Percentiles rank a stretch among this genome's conserved stretches.
phyloP scores from a whole-genome alignment of 1,140 invertebrate genomes.

The Cydia fagiglandana region DNA sequence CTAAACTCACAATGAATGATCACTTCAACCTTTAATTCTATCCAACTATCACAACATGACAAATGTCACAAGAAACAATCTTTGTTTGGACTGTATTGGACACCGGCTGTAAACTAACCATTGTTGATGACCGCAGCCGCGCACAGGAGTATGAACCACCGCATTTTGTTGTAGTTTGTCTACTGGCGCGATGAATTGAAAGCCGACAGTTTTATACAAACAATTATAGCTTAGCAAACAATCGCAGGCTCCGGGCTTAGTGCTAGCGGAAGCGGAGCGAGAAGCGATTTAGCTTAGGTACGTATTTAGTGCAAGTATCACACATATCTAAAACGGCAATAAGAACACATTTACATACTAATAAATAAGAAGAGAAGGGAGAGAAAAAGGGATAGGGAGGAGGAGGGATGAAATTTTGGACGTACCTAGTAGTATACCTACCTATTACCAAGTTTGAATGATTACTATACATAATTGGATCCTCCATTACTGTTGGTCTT shows the following conservation, averaged over 20 bases:
- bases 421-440: too few species aligned
- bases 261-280: neutral
- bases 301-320: neutral
- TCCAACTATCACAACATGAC: too few species aligned
- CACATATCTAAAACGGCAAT: too few species aligned
- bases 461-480: too few species aligned
- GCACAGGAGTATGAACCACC: constrained; percentile 12
- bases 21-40: too few species aligned
- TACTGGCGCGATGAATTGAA: neutral
- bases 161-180: neutral
- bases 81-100: neutral
- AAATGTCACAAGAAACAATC: neutral
- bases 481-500: too few species aligned
- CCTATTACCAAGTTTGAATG: too few species aligned
- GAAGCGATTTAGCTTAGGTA: neutral
- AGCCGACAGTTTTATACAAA: constrained; percentile 8
- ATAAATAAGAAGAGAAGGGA: too few species aligned
- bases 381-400: too few species aligned
- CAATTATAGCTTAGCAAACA: constrained; percentile 4
- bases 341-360: too few species aligned
- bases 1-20: too few species aligned
- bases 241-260: neutral
- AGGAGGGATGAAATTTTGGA: too few species aligned
- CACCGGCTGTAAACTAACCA: constrained; percentile 15
- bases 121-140: neutral